Base-by-base conservation (phyloP, 2,888 invertebrate genomes). In the Aricia artaxerxes region DNA sequence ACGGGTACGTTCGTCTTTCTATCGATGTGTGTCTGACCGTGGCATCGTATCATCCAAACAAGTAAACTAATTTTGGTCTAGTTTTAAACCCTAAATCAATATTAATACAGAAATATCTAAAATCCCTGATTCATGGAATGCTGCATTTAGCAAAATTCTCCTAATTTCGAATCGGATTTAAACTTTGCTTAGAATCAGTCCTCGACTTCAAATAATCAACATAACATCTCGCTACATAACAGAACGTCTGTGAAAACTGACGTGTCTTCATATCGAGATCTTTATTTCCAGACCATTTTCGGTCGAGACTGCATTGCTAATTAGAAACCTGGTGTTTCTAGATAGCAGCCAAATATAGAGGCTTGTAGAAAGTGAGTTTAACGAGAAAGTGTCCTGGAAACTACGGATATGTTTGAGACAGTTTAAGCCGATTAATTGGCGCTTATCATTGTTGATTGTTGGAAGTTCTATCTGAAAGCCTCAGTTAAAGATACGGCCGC, bases 341-440 rank as follows among this genome's bases (percentile, higher is more conserved):
- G 76, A 53, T 76, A 76, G 31, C 76, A 35, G 76, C 57, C 76
- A 76, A 76, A 76, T 57, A 76, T 76, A 76, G 76, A 76, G 57
- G 53, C 76, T 57, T 53, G 57, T 53, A 57, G 76, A 53, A 53
- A 76, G 76, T 76, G 75, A 75, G 75, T 76, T 73, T 57, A 16
- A 16, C 76, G 49, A 57, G 76, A 76, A 76, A 76, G 76, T 76
- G 76, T 76, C 76, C 76, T 76, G 76, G 57, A 57, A 76, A 76
- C 57, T 53, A 31, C 75, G 31, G 49, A 75, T 75, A 73, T 24
- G 53, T 75, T n/a, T 75, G 53, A 53, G 76, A 53, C 76, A 35
- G 57, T 76, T 49, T 49, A 31, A 44, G 73, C 44, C 40, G 73
- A 73, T 73, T 73, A 24, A 44, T 73, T 73, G 24, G 3, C 35